Percentiles rank a stretch among this genome's conserved stretches.
These are phyloP conservation scores for Drosophila cardini DNA, from an alignment of 1,140 invertebrate species.

Conservation along the genomic window DNA sequence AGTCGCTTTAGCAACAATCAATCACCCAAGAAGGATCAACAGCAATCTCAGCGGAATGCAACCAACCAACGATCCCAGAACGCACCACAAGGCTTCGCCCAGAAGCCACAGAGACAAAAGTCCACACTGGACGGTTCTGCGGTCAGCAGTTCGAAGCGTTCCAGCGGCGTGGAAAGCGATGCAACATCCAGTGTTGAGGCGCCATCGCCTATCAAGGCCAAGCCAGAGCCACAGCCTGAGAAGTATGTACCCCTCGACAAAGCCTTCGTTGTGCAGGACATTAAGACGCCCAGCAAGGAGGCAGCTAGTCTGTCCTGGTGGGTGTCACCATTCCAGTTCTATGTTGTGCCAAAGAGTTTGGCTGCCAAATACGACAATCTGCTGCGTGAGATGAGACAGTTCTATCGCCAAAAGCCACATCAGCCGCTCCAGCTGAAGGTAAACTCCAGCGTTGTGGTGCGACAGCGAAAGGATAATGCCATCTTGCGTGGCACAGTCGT, in stretches of 20 bases:
- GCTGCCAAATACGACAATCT: constrained; percentile 87
- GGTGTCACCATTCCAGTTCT: constrained; percentile 89
- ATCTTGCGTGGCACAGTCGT: constrained; percentile 89
- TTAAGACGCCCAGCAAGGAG: constrained; percentile 73
- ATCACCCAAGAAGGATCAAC: constrained; percentile 63
- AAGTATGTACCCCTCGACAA: constrained; percentile 84
- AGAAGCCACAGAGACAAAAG: constrained; percentile 66
- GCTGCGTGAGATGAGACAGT: constrained; percentile 89
- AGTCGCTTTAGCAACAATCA: constrained; percentile 66
- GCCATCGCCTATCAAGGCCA: constrained; percentile 9
- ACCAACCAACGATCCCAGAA: constrained; percentile 72
- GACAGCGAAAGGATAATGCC: constrained; percentile 88
- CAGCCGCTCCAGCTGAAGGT: constrained; percentile 84
- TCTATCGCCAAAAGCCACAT: constrained; percentile 86
- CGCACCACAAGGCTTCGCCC: constrained; percentile 76
- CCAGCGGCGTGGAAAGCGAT: constrained; percentile 60
- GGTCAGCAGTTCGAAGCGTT: constrained; percentile 49
- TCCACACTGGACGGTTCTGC: constrained; percentile 57
- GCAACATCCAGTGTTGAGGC: constrained; percentile 33
- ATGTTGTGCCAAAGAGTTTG: constrained; percentile 87
- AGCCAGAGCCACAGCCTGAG: constrained; percentile 33
- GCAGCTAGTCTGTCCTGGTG: constrained; percentile 87
- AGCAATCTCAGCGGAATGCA: constrained; percentile 39
- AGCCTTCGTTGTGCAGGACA: constrained; percentile 75
- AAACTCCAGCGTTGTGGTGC: constrained; percentile 88